These are phyloP conservation scores for Drosophila ustulata DNA, from an alignment of 2,888 invertebrate genomes.

Conservation along the genomic window DNA sequence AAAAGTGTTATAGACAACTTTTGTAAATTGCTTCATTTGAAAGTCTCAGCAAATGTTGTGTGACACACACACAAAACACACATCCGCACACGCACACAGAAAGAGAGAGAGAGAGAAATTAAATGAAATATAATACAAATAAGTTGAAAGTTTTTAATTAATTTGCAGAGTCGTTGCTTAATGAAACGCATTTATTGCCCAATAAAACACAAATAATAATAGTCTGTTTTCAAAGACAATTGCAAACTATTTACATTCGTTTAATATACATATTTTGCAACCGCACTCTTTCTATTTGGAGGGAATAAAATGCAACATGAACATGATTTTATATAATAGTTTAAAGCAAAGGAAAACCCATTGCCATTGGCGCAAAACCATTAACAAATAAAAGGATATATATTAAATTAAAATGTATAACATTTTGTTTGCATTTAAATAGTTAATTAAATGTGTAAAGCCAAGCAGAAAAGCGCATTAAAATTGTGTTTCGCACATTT, in stretches of 20 bases:
- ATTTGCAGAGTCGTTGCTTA: not conserved
- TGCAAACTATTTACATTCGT: constrained; percentile 6
- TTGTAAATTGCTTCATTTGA: constrained; percentile 43
- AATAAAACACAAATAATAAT: not conserved
- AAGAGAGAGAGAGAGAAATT: not conserved
- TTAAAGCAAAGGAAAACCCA: constrained; percentile 6
- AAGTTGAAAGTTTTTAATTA: constrained; percentile 8
- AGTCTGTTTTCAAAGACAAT: not conserved
- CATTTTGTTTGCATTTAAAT: constrained; percentile 1
- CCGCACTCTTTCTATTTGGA: constrained; percentile 18
- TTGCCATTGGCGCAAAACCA: constrained; percentile 11
- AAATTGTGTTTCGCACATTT: not conserved
- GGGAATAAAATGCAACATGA: constrained; percentile 43
- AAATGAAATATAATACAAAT: constrained; percentile 19
- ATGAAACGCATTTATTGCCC: constrained; percentile 3
- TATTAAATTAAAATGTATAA: constrained; percentile 4
- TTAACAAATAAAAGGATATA: constrained; percentile 9
- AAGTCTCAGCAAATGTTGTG: constrained; percentile 21
- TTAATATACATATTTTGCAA: constrained; percentile 1
- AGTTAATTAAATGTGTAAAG: constrained; percentile 6
- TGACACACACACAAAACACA: not conserved
- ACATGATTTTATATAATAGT: not conserved
- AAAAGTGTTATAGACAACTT: constrained; percentile 20
- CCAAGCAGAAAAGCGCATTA: constrained; percentile 6
- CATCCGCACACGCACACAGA: not conserved